These are phyloP conservation scores for Atherinosoma microstoma DNA, from an alignment of 2,797 vertebrate species.

Conservation along the genomic window DNA sequence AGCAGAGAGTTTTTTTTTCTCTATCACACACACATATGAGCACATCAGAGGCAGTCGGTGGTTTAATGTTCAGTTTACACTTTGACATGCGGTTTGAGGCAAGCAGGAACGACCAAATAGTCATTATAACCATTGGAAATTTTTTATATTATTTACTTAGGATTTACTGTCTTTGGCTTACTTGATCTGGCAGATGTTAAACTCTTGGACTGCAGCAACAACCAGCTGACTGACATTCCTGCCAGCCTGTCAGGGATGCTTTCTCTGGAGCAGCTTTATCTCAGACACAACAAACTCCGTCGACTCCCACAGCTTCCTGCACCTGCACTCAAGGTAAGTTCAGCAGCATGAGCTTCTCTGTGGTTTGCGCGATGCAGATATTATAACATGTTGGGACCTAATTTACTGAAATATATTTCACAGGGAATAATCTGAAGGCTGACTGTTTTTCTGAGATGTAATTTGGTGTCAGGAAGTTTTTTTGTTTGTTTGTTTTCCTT, in stretches of 20 bases:
- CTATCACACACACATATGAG: too few species aligned
- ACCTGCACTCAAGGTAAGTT: constrained; percentile 64
- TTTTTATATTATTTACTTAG: too few species aligned
- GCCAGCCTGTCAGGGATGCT: constrained; percentile 83
- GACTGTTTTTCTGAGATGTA: neutral
- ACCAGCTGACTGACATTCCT: constrained; percentile 86
- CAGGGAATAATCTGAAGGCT: neutral
- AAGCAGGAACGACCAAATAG: too few species aligned
- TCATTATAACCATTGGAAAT: too few species aligned
- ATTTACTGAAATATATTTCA: neutral
- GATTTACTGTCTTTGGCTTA: neutral
- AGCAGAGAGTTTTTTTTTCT: too few species aligned
- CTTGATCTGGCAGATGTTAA: constrained; percentile 74
- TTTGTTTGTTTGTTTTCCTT: neutral
- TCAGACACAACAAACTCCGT: constrained; percentile 87
- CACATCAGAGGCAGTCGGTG: too few species aligned
- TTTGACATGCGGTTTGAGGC: too few species aligned
- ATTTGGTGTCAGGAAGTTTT: neutral
- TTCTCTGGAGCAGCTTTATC: constrained; percentile 88
- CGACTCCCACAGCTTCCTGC: constrained; percentile 62
- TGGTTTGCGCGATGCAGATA: neutral
- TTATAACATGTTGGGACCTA: neutral
- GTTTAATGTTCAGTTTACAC: too few species aligned
- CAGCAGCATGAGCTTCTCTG: neutral
- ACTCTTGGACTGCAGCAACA: constrained; percentile 88